Evolutionary conservation across 2,797 vertebrate genomes (phyloP), one percentile per base, ranked within the genome.

Genomic region (Odontamblyopus rebecca): DNA sequence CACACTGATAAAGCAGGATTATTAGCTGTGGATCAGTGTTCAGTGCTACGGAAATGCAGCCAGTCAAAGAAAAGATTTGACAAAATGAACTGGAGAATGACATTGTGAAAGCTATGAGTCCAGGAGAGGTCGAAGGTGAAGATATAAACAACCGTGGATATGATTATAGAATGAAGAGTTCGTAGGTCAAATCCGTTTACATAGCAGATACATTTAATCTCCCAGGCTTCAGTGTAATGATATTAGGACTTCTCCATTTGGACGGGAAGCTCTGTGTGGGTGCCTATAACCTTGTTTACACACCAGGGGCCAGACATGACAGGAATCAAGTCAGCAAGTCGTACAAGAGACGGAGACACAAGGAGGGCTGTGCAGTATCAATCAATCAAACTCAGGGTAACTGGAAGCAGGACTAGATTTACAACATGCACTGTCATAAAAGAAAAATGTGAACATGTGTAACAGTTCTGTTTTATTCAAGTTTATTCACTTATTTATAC

Each of bases 151-250:
- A 87, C 89, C 73, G 81, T 29, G 79, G 79, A 86, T 78, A 71
- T 70, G 85, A 88, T 90, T 89, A 85, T 72, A 75, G 86, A 73
- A 60, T 67, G 32, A 76, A 77, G 75, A 70, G 82, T 86, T 83
- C 79, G 76, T 66, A 78, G 89, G 85, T 90, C 87, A 78, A 86
- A 85, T 85, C 78, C 71, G 80, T 86, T 90, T 79, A 87, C 82
- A 81, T 85, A 74, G 72, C 75, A 66, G 76, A 77, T 74, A 76
- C 83, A 75, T 84, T 87, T 85, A 82, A 83, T 83, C 76, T 82
- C 73, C 53, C 61, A 65, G 77, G 44, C 61, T 70, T 74, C 68
- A 35, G 63, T 68, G 63, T 89, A 85, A 90, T 92, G 80, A 82
- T 70, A 88, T 91, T 88, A 82, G 50, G 77, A 73, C 67, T 81